These are phyloP conservation scores for Cephus pygmeus DNA, from an alignment of 2,888 invertebrate genomes.

Conservation along the genomic window DNA sequence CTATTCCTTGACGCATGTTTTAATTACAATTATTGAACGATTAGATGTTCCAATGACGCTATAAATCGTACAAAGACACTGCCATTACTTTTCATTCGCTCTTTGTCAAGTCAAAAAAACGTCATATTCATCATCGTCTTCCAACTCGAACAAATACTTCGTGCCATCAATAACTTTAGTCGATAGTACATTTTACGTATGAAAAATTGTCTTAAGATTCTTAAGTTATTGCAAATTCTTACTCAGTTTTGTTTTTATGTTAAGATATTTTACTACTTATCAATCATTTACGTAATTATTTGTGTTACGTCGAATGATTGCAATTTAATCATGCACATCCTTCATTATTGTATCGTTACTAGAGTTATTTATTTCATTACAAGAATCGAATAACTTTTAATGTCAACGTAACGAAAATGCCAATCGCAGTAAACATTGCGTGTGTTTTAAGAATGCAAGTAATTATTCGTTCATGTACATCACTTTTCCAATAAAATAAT, in stretches of 20 bases:
- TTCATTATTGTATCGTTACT: too few relatives aligned
- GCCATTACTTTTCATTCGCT: too few relatives aligned
- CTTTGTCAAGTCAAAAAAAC: background rate
- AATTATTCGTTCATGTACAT: conserved; percentile 8
- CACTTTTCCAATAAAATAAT: background rate
- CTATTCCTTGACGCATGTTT: conserved; percentile 31
- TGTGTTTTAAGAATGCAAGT: conserved; percentile 26
- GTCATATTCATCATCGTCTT: conserved; percentile 33
- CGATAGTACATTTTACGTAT: too few relatives aligned
- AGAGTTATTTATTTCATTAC: too few relatives aligned
- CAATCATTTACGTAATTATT: too few relatives aligned
- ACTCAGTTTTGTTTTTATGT: too few relatives aligned
- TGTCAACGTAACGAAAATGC: too few relatives aligned
- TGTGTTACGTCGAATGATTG: too few relatives aligned
- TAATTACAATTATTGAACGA: conserved; percentile 15
- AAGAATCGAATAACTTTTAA: too few relatives aligned
- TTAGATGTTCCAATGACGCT: conserved; percentile 25
- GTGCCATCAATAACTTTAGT: conserved; percentile 31
- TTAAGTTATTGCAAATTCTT: conserved; percentile 29
- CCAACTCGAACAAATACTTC: conserved; percentile 33
- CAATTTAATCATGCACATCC: too few relatives aligned
- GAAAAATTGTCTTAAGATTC: conserved; percentile 48
- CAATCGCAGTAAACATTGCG: too few relatives aligned
- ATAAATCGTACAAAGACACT: background rate
- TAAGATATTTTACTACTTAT: too few relatives aligned